Conservation (phyloP, 2,888 invertebrate species). For the Mythimna ferrago region DNA sequence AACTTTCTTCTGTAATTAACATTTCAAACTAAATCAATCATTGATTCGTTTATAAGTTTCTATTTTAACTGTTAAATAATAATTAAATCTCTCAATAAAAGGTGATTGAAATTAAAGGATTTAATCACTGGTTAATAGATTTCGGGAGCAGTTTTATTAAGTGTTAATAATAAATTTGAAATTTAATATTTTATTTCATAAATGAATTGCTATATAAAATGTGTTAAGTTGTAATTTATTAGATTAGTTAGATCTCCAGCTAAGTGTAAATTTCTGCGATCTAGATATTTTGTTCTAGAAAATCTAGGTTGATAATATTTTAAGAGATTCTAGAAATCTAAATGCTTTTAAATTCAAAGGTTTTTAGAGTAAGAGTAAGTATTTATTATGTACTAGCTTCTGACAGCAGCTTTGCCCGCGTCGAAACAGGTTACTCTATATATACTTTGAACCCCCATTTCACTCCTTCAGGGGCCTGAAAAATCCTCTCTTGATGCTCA, state of each 20-base stretch:
- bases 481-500: no score
- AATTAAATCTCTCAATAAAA: neutral
- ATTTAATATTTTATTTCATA: neutral
- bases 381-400: neutral
- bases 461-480: no score
- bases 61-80: slow-evolving; percentile 3
- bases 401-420: no score
- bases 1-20: slow-evolving; percentile 28
- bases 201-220: neutral
- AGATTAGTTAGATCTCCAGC: neutral
- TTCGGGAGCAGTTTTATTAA: neutral
- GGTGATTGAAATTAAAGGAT: neutral
- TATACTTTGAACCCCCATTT: no score
- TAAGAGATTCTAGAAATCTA: neutral
- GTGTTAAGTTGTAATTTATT: neutral
- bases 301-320: neutral
- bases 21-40: slow-evolving; percentile 11
- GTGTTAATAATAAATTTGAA: neutral
- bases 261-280: neutral
- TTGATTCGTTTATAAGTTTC: slow-evolving; percentile 5
- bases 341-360: neutral
- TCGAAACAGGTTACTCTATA: no score
- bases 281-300: neutral
- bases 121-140: neutral
- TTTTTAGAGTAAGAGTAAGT: neutral